Percentiles rank a stretch among this genome's conserved stretches.
These are phyloP conservation scores for Lordiphosa clarofinis DNA, from an alignment of 1,140 invertebrate genomes.

Conservation along the genomic window DNA sequence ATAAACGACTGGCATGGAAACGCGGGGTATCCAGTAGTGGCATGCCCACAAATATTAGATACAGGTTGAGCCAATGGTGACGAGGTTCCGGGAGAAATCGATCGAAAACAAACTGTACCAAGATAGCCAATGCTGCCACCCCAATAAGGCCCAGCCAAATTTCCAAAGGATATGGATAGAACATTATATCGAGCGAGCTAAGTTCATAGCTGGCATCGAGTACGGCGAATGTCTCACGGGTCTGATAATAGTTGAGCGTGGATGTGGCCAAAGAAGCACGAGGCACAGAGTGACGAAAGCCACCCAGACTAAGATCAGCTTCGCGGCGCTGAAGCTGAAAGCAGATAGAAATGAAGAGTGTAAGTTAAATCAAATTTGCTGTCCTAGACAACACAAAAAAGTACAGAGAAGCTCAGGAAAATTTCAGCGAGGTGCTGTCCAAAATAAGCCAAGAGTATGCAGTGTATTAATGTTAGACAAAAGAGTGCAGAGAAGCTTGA, in stretches of 20 bases:
- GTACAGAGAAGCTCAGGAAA: too few relatives aligned
- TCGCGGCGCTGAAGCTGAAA: constrained; percentile 27
- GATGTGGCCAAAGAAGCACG: constrained; percentile 33
- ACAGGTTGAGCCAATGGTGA: constrained; percentile 22
- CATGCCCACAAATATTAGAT: constrained; percentile 59
- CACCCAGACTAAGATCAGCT: constrained; percentile 50
- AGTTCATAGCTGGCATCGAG: constrained; percentile 40
- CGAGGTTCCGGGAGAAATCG: constrained; percentile 13
- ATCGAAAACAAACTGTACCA: constrained; percentile 31
- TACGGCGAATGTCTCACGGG: constrained; percentile 37
- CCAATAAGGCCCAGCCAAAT: constrained; percentile 47
- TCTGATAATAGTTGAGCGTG: constrained; percentile 53
- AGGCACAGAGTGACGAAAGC: constrained; percentile 41
- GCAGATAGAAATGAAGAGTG: not conserved
- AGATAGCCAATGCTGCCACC: constrained; percentile 30
- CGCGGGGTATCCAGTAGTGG: constrained; percentile 25
- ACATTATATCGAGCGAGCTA: constrained; percentile 45
- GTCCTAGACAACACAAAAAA: not conserved
- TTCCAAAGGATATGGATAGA: constrained; percentile 43
- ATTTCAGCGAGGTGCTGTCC: too few relatives aligned
- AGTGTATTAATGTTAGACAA: too few relatives aligned
- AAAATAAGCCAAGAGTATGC: too few relatives aligned
- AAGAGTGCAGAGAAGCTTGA: too few relatives aligned
- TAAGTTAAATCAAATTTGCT: not conserved
- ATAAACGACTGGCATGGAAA: constrained; percentile 32